Evolutionary conservation across 2,888 invertebrate species (phyloP).

Genomic region (Tetragnatha montana): DNA sequence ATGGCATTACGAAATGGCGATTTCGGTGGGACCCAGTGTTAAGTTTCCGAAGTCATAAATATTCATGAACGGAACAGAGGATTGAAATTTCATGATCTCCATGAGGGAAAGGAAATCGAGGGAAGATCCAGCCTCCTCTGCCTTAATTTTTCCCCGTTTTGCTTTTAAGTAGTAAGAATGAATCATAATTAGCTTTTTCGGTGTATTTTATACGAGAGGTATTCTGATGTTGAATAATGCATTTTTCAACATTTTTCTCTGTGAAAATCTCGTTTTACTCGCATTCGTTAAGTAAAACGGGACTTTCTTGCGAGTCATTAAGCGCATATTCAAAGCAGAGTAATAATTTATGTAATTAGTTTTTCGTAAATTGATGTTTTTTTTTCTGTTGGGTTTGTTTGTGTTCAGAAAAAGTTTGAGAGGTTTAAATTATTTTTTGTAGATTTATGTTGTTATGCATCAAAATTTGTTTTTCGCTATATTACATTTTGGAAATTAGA

Average conservation of each 20-base stretch:
- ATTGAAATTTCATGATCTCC: slow-evolving; percentile 16
- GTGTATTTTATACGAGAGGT: neutral
- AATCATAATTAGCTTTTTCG: neutral
- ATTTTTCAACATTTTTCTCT: neutral
- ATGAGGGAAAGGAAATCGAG: neutral
- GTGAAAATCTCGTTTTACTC: neutral
- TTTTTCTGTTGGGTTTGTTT: too few species aligned
- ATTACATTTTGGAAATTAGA: too few species aligned
- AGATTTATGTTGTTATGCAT: too few species aligned
- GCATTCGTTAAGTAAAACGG: neutral
- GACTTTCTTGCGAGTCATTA: neutral
- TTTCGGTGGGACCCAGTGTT: neutral
- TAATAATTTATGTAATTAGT: neutral
- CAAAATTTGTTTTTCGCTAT: too few species aligned
- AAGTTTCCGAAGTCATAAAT: slow-evolving; percentile 25
- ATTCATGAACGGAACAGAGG: slow-evolving; percentile 16
- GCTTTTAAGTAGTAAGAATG: neutral
- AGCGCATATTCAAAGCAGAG: neutral
- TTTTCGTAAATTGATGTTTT: neutral
- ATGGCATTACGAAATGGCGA: neutral
- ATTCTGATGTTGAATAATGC: neutral
- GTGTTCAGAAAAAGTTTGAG: too few species aligned
- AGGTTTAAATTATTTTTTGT: too few species aligned
- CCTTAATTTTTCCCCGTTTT: neutral
- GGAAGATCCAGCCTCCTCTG: neutral